Conservation (phyloP, 2,113 vertebrate genomes). For the Agapornis roseicollis region DNA sequence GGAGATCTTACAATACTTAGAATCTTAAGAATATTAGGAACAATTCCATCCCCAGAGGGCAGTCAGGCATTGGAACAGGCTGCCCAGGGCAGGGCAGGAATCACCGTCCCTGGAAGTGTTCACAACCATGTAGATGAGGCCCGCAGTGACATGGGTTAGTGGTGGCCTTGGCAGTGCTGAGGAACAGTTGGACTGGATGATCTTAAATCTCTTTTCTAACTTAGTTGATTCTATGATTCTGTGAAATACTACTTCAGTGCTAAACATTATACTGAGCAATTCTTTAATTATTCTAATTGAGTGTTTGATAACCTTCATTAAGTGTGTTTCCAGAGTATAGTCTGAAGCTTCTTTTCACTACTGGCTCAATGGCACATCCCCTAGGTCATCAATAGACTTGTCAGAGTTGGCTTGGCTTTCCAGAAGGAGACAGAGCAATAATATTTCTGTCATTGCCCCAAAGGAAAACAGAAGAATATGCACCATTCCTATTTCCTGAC, state of each 20-base stretch:
- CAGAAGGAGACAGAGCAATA: neutral
- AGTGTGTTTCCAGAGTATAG: neutral
- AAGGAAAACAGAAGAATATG: neutral
- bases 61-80: neutral
- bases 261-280: neutral
- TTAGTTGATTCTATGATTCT: neutral
- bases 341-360: neutral
- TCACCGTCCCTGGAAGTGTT: neutral
- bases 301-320: neutral
- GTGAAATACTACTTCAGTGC: neutral
- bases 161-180: neutral
- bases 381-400: neutral
- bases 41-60: neutral
- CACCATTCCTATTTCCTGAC: neutral
- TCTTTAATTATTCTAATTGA: neutral
- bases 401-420: neutral
- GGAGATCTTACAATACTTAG: neutral
- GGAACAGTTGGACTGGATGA: neutral
- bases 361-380: neutral
- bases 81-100: neutral
- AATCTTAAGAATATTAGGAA: neutral
- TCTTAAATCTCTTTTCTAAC: neutral
- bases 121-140: neutral
- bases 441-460: neutral
- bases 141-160: neutral